phyloP scores from a whole-genome alignment of 1,140 invertebrate genomes.

The Cotesia typhae region DNA sequence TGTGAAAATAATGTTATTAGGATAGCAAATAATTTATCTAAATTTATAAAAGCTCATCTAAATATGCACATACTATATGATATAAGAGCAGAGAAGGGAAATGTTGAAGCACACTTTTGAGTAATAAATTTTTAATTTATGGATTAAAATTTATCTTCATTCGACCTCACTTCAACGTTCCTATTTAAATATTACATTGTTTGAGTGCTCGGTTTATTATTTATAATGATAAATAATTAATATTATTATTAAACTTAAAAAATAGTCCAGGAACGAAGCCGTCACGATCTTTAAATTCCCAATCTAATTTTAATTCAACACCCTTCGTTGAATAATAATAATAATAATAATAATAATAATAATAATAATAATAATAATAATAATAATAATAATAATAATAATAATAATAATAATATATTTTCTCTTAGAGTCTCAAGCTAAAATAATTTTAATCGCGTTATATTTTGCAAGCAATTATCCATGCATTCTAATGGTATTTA shows the following conservation, averaged over 20 bases:
- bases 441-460: slow-evolving; percentile 12
- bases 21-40: slow-evolving; percentile 7
- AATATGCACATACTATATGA: too few relatives aligned
- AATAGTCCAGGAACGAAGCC: slow-evolving; percentile 4
- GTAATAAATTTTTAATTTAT: background rate
- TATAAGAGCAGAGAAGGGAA: background rate
- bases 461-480: slow-evolving; percentile 19
- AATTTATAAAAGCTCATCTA: background rate
- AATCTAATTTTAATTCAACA: background rate
- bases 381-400: background rate
- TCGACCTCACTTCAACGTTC: slow-evolving; percentile 11
- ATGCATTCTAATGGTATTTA: slow-evolving; percentile 9
- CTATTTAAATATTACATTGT: background rate
- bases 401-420: too few relatives aligned
- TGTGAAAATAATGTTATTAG: slow-evolving; percentile 11
- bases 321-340: background rate
- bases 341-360: too few relatives aligned
- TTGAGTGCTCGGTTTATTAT: too few relatives aligned
- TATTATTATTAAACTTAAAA: background rate
- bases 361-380: too few relatives aligned
- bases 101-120: slow-evolving; percentile 2
- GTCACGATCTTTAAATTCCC: background rate
- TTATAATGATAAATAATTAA: slow-evolving; percentile 7
- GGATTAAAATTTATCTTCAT: background rate
- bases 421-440: background rate